phyloP scores from a whole-genome alignment of 2,797 vertebrate genomes.

The Tadarida brasiliensis region DNA sequence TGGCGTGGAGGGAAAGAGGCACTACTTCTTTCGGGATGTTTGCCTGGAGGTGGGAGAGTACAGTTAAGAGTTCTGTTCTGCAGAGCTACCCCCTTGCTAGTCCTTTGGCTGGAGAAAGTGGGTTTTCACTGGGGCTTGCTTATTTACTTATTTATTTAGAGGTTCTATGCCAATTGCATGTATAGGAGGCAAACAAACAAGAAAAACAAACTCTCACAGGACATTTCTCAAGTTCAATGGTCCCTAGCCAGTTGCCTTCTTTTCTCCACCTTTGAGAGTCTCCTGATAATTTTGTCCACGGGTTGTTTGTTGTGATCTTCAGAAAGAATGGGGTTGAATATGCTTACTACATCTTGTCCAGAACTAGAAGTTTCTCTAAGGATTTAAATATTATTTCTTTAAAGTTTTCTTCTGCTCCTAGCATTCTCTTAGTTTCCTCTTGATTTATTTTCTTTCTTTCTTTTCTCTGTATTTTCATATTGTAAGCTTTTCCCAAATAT shows the following conservation, averaged over 20 bases:
- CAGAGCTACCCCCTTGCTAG: background rate
- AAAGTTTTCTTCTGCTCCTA: conserved; percentile 1
- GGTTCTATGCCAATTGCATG: background rate
- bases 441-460: background rate
- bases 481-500: background rate
- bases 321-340: background rate
- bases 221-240: background rate
- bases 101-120: background rate
- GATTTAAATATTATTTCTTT: background rate
- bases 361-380: background rate
- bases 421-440: background rate
- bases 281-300: background rate
- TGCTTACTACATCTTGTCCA: background rate
- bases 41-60: background rate
- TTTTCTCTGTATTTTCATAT: background rate
- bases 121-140: background rate
- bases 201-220: background rate
- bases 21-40: background rate
- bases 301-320: background rate
- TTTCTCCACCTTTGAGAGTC: background rate
- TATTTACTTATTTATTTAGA: background rate
- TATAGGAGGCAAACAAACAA: background rate
- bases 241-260: background rate
- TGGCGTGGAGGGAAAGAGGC: background rate
- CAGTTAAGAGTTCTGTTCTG: background rate